Conservation (phyloP, 2,797 vertebrate species). For the Platalea minor region DNA sequence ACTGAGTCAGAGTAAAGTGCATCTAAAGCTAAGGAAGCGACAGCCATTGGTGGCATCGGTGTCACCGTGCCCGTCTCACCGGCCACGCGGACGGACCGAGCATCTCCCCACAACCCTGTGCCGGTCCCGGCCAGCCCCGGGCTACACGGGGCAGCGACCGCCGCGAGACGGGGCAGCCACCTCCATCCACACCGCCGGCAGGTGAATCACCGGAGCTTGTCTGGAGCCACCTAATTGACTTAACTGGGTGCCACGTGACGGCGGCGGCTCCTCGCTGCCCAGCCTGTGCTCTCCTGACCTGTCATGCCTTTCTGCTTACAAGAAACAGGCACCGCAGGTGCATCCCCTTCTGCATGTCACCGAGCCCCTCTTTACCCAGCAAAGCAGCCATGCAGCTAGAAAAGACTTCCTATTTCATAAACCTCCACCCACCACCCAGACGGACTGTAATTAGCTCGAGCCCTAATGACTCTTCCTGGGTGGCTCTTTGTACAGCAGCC, state of each 20-base stretch:
- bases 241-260: background rate
- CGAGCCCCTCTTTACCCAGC: rapidly evolving
- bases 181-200: background rate
- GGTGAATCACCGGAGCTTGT: background rate
- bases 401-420: background rate
- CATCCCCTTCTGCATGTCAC: background rate
- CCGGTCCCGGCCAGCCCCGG: rapidly evolving
- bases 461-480: background rate
- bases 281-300: background rate
- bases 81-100: rapidly evolving
- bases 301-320: background rate
- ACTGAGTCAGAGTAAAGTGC: background rate
- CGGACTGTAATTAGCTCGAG: background rate
- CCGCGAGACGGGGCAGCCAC: background rate
- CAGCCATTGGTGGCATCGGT: background rate
- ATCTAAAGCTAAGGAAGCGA: background rate
- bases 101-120: background rate
- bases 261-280: background rate
- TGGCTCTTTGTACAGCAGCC: background rate
- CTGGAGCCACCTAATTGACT: background rate
- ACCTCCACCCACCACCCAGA: background rate
- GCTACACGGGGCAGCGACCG: background rate
- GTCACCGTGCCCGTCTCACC: background rate
- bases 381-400: background rate
- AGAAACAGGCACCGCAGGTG: background rate